phyloP scores from a whole-genome alignment of 2,888 invertebrate species.

The Nudaria mundana region DNA sequence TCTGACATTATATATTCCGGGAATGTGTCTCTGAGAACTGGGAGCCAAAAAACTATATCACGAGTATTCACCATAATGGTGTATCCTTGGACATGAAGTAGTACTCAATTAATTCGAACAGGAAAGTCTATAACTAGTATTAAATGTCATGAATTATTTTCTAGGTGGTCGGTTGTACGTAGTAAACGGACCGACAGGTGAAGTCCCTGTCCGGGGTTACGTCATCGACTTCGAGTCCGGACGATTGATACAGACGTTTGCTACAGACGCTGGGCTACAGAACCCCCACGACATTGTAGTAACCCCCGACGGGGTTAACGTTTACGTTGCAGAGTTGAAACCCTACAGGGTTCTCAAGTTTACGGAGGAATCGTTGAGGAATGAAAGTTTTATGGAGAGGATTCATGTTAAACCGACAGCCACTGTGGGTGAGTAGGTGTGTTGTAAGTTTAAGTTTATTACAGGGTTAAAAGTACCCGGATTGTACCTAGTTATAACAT shows the following conservation, averaged over 20 bases:
- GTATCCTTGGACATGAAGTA: too few relatives aligned
- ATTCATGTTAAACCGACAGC: slow-evolving; percentile 65
- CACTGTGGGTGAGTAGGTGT: slow-evolving; percentile 67
- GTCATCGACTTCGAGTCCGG: slow-evolving; percentile 84
- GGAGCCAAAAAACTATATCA: too few relatives aligned
- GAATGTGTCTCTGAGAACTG: too few relatives aligned
- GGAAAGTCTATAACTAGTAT: too few relatives aligned
- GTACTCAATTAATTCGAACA: too few relatives aligned
- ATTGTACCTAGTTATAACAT: too few relatives aligned
- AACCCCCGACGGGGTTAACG: slow-evolving; percentile 81
- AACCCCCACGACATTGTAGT: slow-evolving; percentile 93
- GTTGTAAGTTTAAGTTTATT: slow-evolving; percentile 9
- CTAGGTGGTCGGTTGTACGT: slow-evolving; percentile 86
- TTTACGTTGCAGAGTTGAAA: slow-evolving; percentile 90
- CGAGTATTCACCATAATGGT: too few relatives aligned
- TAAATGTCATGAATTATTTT: too few relatives aligned
- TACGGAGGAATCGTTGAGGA: slow-evolving; percentile 40
- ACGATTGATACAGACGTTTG: slow-evolving; percentile 83
- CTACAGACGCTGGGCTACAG: slow-evolving; percentile 76
- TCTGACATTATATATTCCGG: too few relatives aligned
- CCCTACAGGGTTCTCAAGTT: slow-evolving; percentile 82
- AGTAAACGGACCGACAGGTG: slow-evolving; percentile 85
- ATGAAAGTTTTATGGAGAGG: slow-evolving; percentile 28
- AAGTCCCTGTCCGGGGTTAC: slow-evolving; percentile 84
- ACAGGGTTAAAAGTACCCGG: too few relatives aligned